Base-by-base conservation (phyloP, 2,797 vertebrate species). In the Poeciliopsis paucimaculata region DNA sequence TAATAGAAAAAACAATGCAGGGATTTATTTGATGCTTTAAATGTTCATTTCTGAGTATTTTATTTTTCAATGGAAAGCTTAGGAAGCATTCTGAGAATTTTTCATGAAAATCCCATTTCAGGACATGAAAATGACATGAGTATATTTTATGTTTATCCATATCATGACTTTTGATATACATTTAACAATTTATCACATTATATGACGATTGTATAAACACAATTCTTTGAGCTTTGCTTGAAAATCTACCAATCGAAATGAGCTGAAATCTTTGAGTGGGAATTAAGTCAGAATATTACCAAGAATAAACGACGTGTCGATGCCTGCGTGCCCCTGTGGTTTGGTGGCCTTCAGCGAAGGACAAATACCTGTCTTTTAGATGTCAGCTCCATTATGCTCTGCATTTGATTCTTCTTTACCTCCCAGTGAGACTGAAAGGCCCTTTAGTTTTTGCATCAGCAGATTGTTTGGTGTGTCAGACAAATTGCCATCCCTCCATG, bases 401-500 rank as follows among this genome's bases (percentile, higher is more conserved):
- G 34, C 82, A 81, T 82, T 88, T 87, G 90, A 90, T 88, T 90
- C 86, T 72, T 84, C 77, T 84, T 86, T 82, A 49, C 86, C 92
- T 86, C 90, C 86, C 83, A 76, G 90, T 64, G 89, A 87, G 91
- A 91, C 91, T 90, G 90, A 94, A 91, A 94, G 89, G 87, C 86
- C 89, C 92, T 94, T 94, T 90, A 87, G 83, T 90, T 90, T 94
- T 90, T 91, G 91, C 90, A 93, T 92, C 92, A 94, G 93, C 90
- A 89, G 90, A 93, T 92, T 93, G 90, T 90, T 93, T 88, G 75
- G 78, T 80, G 90, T 93, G 93, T 94, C 93, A 95, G 90, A 92
- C 89, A 92, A 94, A 94, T 94, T 94, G 92, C 91, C 86, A 86
- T 91, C 90, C 84, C 85, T 90, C 86, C 88, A 81, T 90, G 86